Base-by-base conservation (phyloP, 1,140 invertebrate species). In the Pseudomyrmex dendroicus region DNA sequence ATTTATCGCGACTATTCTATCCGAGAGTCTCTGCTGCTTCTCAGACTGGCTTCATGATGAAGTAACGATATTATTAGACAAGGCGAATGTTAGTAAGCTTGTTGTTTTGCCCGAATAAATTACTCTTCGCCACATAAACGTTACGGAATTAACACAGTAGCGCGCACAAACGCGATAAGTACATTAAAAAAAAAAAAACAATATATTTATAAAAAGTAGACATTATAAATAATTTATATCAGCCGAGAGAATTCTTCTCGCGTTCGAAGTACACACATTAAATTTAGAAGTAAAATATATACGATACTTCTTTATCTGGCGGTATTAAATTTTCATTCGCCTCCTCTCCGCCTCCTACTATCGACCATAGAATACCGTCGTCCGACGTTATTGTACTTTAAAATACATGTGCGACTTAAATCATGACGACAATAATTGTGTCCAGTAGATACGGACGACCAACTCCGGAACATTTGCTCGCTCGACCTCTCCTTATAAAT, bases 281-380 rank as follows among this genome's bases (percentile, higher is more conserved):
- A 50, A 63, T 63, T 50, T n/a, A 44, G 3, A 56, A 78, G 74
- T 57, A 52, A 13, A 35, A 52, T 52, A 68, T 62, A 77, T 66
- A 57, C 68, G 7, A 15, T 20, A 59, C 20, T 72, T 59, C 64
- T 91, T 92, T 92, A 90, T 93, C 85, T 86, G 76, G 64, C 44
- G 84, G 77, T 91, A 83, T 89, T 93, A 90, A 91, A 93, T 93
- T 93, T 93, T 92, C 92, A 93, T 93, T 82, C 83, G 57, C 82
- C 85, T 86, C 84, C 73, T 89, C 87, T 89, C 35, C 35, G 35
- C 4, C 78, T 84, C n/a, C n/a, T 91, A 92, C 92, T 90, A 86
- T 70, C 86, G 57, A 70, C 73, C 70, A 85, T 80, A 83, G 70
- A 84, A 35, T 77, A n/a, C 62, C 46, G 67, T 74, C 54, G 66